Evolutionary conservation across 2,113 vertebrate genomes (phyloP).

Genomic region (Microcebus ravelobensis): DNA sequence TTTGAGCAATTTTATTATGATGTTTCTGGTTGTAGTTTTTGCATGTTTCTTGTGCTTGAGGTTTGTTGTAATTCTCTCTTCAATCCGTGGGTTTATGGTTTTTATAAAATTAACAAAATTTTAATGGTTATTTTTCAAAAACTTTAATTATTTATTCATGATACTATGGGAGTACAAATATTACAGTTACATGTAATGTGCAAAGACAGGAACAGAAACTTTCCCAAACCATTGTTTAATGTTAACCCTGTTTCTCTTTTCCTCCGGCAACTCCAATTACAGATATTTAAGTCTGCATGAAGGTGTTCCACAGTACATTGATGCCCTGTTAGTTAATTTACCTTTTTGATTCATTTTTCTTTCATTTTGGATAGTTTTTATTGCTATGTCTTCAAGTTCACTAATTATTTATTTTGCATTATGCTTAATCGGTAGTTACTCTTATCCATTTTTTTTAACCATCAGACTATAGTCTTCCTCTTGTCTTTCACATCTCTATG

Average conservation of each 20-base stretch:
- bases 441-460: not conserved
- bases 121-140: not conserved
- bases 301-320: not conserved
- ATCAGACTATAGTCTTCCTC: not conserved
- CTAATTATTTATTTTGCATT: not conserved
- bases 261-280: not conserved
- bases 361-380: not conserved
- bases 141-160: too few species aligned
- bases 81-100: not conserved
- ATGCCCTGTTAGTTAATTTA: not conserved
- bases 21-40: not conserved
- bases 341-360: not conserved
- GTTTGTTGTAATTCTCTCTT: not conserved
- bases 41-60: not conserved
- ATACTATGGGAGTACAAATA: too few species aligned
- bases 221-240: not conserved
- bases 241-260: not conserved
- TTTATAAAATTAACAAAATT: not conserved
- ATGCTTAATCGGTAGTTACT: not conserved
- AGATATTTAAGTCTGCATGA: not conserved
- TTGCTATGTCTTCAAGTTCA: not conserved
- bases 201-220: too few species aligned
- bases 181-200: too few species aligned
- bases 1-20: not conserved
- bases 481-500: not conserved